Base-by-base conservation (phyloP, 2,113 vertebrate genomes). In the Neolamprologus falcicula region DNA sequence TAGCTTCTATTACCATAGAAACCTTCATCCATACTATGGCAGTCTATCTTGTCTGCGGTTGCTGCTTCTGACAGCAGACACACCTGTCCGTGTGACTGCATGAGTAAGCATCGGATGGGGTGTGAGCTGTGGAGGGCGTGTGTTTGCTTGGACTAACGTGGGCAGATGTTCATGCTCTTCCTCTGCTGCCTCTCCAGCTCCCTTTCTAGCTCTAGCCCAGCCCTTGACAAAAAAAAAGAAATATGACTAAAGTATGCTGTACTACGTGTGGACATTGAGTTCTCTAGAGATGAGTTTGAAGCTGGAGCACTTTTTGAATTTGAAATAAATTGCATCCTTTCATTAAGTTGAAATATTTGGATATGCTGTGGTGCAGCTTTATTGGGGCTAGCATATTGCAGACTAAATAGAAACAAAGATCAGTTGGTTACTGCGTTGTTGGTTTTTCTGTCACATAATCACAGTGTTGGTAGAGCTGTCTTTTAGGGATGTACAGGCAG, bases 1-100 rank as follows among this genome's bases (percentile, higher is more conserved):
- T 86, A 89, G 88, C 76, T 86, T 73, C 83, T 59, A 89, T 92
- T 85, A 78, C 90, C 88, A 89, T 90, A 90, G 94, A 93, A 92
- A 93, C 91, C 82, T 53, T 61, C 86, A 59, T 79, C 63, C 78
- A 42, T 57, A 59, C 66, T 31, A 17, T 61, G 57, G 83, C 71
- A 61, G 73, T 21, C 42, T 45, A 9, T 78, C 42, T 89, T 37
- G 5, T 59, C 80, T 71, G 55, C 2, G 26, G 80, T 84, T 88
- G 61, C 55, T 45, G 84, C 79, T 81, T 66, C 54, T 31, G 50
- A 73, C 53, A 17, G 59, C 83, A 83, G 83, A 84, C 88, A 24
- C 80, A 59, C 80, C 85, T 80, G 45, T 82, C 37, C 12, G 81
- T 61, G 31, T 55, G 54, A 35, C 37, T n/a, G 83, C 45, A 52